Evolutionary conservation across 2,113 vertebrate genomes (phyloP).

Genomic region (Oncorhynchus masou): DNA sequence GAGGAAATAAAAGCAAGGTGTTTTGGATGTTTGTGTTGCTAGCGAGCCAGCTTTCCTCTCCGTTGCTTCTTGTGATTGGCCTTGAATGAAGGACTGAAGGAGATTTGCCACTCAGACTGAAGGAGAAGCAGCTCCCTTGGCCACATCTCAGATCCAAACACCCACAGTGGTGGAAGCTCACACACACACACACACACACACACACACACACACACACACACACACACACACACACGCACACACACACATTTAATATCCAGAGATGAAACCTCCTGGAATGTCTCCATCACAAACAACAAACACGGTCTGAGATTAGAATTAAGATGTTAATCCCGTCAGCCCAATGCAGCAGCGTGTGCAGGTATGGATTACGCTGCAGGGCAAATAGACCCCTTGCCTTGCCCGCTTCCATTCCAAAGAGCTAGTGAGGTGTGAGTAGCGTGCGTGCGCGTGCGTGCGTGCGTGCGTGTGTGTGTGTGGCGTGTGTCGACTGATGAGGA

Average conservation of each 20-base stretch:
- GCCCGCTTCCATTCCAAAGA: constrained; percentile 11
- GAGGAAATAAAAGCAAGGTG: neutral
- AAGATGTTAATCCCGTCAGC: constrained; percentile 53
- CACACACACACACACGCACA: neutral
- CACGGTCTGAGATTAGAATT: constrained; percentile 44
- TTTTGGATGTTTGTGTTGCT: neutral
- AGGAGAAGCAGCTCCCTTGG: neutral
- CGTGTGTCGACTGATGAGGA: constrained; percentile 19
- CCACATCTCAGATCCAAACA: neutral
- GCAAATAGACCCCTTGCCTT: constrained; percentile 29
- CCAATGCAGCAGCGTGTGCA: constrained; percentile 39
- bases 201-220: neutral
- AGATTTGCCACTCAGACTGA: neutral
- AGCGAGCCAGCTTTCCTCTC: too few species aligned
- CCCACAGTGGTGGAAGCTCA: neutral
- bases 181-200: neutral
- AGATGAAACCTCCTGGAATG: constrained; percentile 36
- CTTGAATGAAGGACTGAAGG: too few species aligned
- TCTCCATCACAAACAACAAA: constrained; percentile 51
- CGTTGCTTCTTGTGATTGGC: neutral
- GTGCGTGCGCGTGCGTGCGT: neutral
- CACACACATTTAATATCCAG: too few species aligned
- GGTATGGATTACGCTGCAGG: constrained; percentile 46
- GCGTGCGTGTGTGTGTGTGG: too few species aligned
- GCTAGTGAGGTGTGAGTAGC: neutral